Evolutionary conservation across 2,113 vertebrate genomes (phyloP).

Genomic region (Pogona vitticeps): DNA sequence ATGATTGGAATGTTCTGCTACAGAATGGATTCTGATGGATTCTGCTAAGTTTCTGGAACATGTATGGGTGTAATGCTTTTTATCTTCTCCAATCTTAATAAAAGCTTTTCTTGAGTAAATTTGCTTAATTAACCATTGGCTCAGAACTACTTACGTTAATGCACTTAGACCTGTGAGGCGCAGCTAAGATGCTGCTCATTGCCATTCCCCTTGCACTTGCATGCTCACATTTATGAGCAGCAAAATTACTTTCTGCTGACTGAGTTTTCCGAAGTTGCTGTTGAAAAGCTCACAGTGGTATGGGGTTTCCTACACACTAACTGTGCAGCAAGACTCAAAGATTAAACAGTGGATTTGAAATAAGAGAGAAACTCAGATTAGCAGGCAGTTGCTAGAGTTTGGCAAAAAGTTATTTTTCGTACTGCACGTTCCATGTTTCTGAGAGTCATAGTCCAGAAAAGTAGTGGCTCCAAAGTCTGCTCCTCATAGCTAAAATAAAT

Average conservation of each 20-base stretch:
- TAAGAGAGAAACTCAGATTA: not conserved
- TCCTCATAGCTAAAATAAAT: not conserved
- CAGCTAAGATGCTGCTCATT: constrained; percentile 27
- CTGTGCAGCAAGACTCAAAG: constrained; percentile 19
- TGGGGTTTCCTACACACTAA: constrained; percentile 18
- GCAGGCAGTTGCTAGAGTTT: not conserved
- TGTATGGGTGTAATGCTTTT: constrained; percentile 11
- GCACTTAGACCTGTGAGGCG: constrained; percentile 18
- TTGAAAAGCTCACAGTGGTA: constrained; percentile 36
- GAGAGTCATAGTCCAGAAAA: too few species aligned
- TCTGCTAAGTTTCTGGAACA: not conserved
- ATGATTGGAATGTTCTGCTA: not conserved
- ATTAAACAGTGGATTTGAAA: not conserved
- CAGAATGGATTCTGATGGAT: not conserved
- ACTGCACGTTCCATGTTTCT: too few species aligned
- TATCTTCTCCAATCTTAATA: constrained; percentile 31
- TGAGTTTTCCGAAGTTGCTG: constrained; percentile 10
- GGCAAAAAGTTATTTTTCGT: too few species aligned
- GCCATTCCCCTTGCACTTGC: constrained; percentile 26
- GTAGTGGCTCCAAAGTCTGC: not conserved
- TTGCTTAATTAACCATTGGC: constrained; percentile 14
- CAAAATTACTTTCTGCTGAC: constrained; percentile 21
- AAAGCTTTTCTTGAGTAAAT: constrained; percentile 18
- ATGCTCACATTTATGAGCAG: not conserved
- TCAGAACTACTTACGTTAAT: constrained; percentile 48